A percentile compares a stretch with the other conserved stretches of the same genome.
phyloP scores from a whole-genome alignment of 2,797 vertebrate species.

The Sebastes melanostomus region DNA sequence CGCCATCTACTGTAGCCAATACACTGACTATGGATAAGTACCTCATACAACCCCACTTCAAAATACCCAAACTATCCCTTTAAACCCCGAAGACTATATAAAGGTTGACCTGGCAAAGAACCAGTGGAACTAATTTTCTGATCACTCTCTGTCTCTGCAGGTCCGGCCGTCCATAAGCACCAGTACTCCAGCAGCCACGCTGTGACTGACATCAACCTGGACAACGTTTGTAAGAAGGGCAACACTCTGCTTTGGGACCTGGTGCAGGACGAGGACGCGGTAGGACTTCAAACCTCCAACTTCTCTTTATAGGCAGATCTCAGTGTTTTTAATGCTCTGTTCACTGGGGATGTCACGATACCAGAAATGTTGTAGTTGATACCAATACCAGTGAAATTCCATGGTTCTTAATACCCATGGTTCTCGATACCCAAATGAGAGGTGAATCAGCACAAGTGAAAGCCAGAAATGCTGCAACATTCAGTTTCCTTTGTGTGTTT shows the following conservation, averaged over 20 bases:
- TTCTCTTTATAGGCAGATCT: background rate
- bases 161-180: constrained; percentile 95
- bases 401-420: too few species aligned
- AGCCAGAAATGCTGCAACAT: background rate
- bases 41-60: too few species aligned
- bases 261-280: constrained; percentile 98
- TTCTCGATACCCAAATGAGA: background rate
- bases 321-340: background rate
- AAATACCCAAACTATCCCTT: too few species aligned
- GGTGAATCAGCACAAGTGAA: too few species aligned
- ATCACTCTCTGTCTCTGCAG: constrained; percentile 63
- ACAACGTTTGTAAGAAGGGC: constrained; percentile 98
- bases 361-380: too few species aligned
- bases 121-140: background rate
- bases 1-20: too few species aligned
- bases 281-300: constrained; percentile 65
- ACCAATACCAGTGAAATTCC: too few species aligned
- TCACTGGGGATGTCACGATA: too few species aligned
- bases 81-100: background rate
- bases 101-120: background rate
- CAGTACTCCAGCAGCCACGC: constrained; percentile 93
- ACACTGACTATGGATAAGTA: too few species aligned
- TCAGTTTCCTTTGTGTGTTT: too few species aligned
- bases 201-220: constrained; percentile 97
- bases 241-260: constrained; percentile 98